Percentiles rank a stretch among this genome's conserved stretches.
These are phyloP conservation scores for Nomada hirtipes DNA, from an alignment of 2,888 invertebrate species.

Conservation along the genomic window DNA sequence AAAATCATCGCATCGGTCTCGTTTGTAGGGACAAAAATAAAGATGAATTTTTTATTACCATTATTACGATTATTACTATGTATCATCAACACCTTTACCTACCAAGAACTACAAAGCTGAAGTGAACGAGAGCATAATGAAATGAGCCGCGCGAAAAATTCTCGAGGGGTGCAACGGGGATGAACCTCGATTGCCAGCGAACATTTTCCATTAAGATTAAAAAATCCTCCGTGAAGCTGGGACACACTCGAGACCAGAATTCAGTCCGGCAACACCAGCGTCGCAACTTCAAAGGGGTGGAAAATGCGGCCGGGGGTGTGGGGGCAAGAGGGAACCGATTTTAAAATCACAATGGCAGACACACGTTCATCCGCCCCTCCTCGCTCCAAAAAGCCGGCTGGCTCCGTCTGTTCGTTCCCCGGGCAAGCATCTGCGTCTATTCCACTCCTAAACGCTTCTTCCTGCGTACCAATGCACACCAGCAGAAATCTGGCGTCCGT, in stretches of 20 bases:
- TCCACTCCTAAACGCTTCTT: conserved; percentile 63
- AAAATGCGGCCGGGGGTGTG: conserved; percentile 45
- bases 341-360: conserved; percentile 83
- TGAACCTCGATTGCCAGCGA: background rate
- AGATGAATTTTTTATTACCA: too few species aligned
- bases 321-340: conserved; percentile 76
- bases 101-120: too few species aligned
- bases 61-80: too few species aligned
- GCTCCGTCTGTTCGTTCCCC: conserved; percentile 62
- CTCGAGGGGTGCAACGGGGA: too few species aligned
- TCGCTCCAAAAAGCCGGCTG: conserved; percentile 64
- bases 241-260: conserved; percentile 26
- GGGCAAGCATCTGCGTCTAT: conserved; percentile 77
- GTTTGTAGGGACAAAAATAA: too few species aligned
- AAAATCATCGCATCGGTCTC: too few species aligned
- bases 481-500: background rate
- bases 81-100: too few species aligned
- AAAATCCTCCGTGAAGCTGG: conserved; percentile 13
- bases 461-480: conserved; percentile 30
- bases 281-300: conserved; percentile 62
- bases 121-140: background rate
- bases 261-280: conserved; percentile 26
- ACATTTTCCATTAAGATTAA: conserved; percentile 44
- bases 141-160: background rate
- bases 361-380: conserved; percentile 76